Conservation (phyloP, 2,888 invertebrate genomes). For the Drosophila kanekoi region DNA sequence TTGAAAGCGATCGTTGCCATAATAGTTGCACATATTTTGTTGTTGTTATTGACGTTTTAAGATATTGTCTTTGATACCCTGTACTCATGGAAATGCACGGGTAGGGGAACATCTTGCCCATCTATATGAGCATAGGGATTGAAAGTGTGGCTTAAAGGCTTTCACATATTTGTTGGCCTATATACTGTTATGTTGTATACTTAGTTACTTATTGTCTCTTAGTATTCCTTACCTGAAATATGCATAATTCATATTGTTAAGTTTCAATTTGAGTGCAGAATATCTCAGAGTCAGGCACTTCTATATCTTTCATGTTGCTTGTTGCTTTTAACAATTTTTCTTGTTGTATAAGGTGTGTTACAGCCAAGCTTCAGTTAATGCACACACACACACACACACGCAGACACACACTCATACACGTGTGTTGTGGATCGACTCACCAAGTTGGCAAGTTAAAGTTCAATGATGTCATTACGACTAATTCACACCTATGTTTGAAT, state of each 20-base stretch:
- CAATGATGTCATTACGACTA: conserved; percentile 80
- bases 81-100: background rate
- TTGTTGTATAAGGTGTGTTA: conserved; percentile 69
- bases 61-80: conserved; percentile 38
- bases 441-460: conserved; percentile 76
- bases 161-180: too few species aligned
- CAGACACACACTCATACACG: conserved; percentile 10
- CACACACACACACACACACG: conserved; percentile 9
- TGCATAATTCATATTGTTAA: background rate
- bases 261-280: conserved; percentile 1
- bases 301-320: conserved; percentile 14
- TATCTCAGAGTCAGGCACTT: conserved; percentile 15
- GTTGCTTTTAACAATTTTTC: conserved; percentile 40
- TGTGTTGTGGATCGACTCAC: conserved; percentile 46
- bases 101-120: background rate
- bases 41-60: conserved; percentile 10
- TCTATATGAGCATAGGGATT: too few species aligned
- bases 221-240: background rate
- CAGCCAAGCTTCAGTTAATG: conserved; percentile 72
- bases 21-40: conserved; percentile 58
- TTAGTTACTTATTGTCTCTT: too few species aligned
- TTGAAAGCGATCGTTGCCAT: conserved; percentile 52
- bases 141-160: background rate
- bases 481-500: conserved; percentile 81
- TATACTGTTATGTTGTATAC: too few species aligned